phyloP scores from a whole-genome alignment of 2,113 vertebrate species.

The Leucosticte australis region DNA sequence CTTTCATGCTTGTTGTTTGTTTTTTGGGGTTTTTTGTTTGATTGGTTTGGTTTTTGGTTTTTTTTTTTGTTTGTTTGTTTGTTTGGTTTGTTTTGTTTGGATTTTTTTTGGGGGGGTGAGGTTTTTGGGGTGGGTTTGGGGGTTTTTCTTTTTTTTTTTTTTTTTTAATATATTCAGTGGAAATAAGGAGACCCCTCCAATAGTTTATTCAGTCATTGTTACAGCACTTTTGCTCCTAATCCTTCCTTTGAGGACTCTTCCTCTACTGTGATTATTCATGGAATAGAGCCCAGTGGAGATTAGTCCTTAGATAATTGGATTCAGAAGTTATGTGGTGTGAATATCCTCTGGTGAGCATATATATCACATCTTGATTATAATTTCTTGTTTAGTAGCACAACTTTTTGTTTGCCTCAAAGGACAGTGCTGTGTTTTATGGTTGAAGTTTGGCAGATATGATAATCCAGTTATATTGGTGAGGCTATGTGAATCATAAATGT shows the following conservation, averaged over 20 bases:
- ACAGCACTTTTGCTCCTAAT: neutral
- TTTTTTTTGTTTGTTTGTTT: neutral
- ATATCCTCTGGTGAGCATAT: neutral
- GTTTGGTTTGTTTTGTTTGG: too few relatives aligned
- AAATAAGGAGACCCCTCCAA: neutral
- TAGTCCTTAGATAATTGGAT: neutral
- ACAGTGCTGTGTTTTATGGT: neutral
- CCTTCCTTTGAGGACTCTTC: neutral
- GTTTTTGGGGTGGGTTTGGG: too few relatives aligned
- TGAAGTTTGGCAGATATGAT: slow-evolving; percentile 69
- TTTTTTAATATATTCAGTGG: neutral
- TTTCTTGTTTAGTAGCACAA: neutral
- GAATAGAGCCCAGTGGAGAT: neutral
- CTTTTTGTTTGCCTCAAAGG: neutral
- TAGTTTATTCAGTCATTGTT: neutral
- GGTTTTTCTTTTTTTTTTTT: too few relatives aligned
- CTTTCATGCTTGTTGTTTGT: neutral
- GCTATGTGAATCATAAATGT: slow-evolving; percentile 41
- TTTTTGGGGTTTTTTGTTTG: neutral
- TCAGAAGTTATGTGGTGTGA: neutral
- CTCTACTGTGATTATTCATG: neutral
- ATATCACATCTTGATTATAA: neutral
- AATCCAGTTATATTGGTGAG: slow-evolving; percentile 75
- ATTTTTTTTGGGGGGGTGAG: too few relatives aligned
- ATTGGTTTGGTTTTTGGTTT: neutral